A percentile compares a stretch with the other conserved stretches of the same genome.
phyloP scores from a whole-genome alignment of 2,888 invertebrate genomes.

The Galerucella pusilla region DNA sequence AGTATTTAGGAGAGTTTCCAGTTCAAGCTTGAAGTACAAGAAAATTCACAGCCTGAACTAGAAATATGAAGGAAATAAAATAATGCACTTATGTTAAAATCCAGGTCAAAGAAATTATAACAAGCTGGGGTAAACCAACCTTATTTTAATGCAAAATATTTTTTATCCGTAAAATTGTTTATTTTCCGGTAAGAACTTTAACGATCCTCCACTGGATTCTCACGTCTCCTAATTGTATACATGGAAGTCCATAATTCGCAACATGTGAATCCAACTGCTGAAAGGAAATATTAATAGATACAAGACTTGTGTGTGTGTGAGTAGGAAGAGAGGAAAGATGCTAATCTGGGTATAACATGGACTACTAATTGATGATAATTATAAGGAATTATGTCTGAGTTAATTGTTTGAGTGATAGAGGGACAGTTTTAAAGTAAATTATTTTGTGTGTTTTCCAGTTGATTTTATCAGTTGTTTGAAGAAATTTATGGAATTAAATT shows the following conservation, averaged over 20 bases:
- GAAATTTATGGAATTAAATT: slow-evolving; percentile 11
- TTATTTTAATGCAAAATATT: neutral
- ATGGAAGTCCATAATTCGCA: slow-evolving; percentile 41
- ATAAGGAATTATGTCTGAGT: slow-evolving; percentile 43
- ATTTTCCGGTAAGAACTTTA: neutral
- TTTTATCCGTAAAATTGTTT: neutral
- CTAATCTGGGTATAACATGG: slow-evolving; percentile 43
- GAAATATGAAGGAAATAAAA: no score
- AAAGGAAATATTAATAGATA: slow-evolving; percentile 44
- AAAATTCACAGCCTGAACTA: no score
- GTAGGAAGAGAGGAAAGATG: slow-evolving; percentile 39
- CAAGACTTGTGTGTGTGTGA: slow-evolving; percentile 23
- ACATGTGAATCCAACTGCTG: slow-evolving; percentile 38
- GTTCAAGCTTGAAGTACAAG: no score
- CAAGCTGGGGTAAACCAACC: no score
- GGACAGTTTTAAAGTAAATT: slow-evolving; percentile 34
- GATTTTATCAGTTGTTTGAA: slow-evolving; percentile 5
- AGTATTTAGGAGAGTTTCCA: no score
- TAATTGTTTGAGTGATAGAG: slow-evolving; percentile 42
- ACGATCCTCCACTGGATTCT: slow-evolving; percentile 5
- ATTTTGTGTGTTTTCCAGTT: slow-evolving; percentile 29
- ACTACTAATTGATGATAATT: slow-evolving; percentile 43
- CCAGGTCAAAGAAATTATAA: no score
- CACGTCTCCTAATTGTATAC: slow-evolving; percentile 39
- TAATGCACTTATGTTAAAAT: no score